Conservation (phyloP, 2,113 vertebrate species). For the Pungitius pungitius region DNA sequence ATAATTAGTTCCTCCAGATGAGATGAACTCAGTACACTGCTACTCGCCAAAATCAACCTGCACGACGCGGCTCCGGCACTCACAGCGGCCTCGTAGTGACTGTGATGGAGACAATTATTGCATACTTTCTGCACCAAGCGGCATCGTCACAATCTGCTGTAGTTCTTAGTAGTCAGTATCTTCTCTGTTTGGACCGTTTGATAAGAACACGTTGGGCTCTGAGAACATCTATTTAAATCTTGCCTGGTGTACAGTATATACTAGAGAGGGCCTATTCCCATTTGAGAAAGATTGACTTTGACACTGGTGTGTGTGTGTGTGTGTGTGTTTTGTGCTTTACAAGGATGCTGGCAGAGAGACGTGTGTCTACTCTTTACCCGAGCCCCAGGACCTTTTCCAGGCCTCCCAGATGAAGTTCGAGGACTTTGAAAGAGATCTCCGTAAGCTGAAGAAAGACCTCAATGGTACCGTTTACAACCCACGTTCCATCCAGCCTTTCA, state of each 20-base stretch:
- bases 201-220: conserved; percentile 44
- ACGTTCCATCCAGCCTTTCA: conserved; percentile 1
- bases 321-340: conserved; percentile 59
- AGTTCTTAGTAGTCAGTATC: conserved; percentile 48
- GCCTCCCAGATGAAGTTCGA: conserved; percentile 97
- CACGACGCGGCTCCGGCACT: conserved; percentile 66
- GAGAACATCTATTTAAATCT: conserved; percentile 54
- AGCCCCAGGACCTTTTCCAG: conserved; percentile 96
- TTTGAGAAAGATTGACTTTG: conserved; percentile 60
- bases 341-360: conserved; percentile 93
- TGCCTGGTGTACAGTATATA: conserved; percentile 30
- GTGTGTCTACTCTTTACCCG: conserved; percentile 90
- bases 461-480: conserved; percentile 78
- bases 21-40: conserved; percentile 75
- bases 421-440: conserved; percentile 95
- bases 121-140: conserved; percentile 20
- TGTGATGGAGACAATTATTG: conserved; percentile 40
- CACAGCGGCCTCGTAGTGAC: conserved; percentile 53
- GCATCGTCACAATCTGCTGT: conserved; percentile 50
- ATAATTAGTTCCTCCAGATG: conserved; percentile 82
- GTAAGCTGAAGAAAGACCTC: conserved; percentile 93
- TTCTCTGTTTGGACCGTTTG: conserved; percentile 48
- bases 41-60: conserved; percentile 77
- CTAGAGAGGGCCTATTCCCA: conserved; percentile 47
- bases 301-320: conserved; percentile 46